These are phyloP conservation scores for Alsophila aescularia DNA, from an alignment of 2,888 invertebrate genomes.

Conservation along the genomic window DNA sequence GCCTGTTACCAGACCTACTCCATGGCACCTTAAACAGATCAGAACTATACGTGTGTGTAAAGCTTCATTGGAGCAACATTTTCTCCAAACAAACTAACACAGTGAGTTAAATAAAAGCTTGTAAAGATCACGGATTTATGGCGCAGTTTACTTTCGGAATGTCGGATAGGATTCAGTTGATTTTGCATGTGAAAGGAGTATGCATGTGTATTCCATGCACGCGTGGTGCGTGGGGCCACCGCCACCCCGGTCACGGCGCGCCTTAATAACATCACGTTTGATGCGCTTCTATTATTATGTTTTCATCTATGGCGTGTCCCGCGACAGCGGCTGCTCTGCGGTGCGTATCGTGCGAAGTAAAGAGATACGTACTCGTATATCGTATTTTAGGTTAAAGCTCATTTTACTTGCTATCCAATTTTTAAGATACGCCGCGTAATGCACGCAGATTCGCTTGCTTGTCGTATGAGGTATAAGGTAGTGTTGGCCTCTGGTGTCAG, in stretches of 20 bases:
- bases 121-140: constrained; percentile 56
- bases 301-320: constrained; percentile 80
- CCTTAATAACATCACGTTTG: constrained; percentile 85
- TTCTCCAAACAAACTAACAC: too few species aligned
- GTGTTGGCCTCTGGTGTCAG: too few species aligned
- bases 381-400: not conserved
- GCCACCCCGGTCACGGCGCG: constrained; percentile 74
- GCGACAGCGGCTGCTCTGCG: constrained; percentile 68
- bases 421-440: not conserved
- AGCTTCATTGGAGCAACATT: too few species aligned
- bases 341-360: constrained; percentile 20
- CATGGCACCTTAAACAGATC: too few species aligned
- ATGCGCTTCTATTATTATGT: constrained; percentile 84
- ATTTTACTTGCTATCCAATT: too few species aligned
- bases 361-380: not conserved
- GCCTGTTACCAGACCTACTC: too few species aligned
- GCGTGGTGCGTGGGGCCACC: constrained; percentile 72
- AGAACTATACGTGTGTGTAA: too few species aligned
- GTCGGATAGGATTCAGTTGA: constrained; percentile 62
- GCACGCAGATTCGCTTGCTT: too few species aligned
- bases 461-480: too few species aligned
- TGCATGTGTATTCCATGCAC: constrained; percentile 60
- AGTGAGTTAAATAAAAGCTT: too few species aligned
- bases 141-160: constrained; percentile 51
- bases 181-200: constrained; percentile 75